These are phyloP conservation scores for Pyralis farinalis DNA, from an alignment of 2,888 invertebrate genomes.

Conservation along the genomic window DNA sequence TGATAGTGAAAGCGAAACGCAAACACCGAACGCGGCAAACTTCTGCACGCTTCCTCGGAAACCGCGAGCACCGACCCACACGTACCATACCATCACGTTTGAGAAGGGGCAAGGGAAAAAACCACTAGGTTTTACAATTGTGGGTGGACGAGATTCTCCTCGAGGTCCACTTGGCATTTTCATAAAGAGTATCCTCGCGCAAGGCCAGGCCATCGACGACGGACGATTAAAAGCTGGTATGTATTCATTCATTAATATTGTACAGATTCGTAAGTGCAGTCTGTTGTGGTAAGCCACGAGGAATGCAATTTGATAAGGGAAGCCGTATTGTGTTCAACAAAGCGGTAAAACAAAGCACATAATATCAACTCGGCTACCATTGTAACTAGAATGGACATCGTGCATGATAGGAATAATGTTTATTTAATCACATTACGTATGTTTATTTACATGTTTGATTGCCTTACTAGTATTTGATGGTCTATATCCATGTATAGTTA, in stretches of 20 bases:
- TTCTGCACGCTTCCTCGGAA: constrained; percentile 88
- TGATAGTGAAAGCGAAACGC: constrained; percentile 59
- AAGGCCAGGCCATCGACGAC: constrained; percentile 92
- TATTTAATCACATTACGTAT: constrained; percentile 2
- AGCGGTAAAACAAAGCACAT: constrained; percentile 36
- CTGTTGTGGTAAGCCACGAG: constrained; percentile 25
- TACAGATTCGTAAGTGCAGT: constrained; percentile 8
- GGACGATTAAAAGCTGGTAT: constrained; percentile 90
- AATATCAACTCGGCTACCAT: constrained; percentile 33
- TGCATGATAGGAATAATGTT: constrained; percentile 27
- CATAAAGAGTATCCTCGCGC: constrained; percentile 91
- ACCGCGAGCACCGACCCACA: constrained; percentile 85
- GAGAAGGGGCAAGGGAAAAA: constrained; percentile 92
- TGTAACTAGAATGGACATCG: constrained; percentile 30
- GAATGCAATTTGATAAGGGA: constrained; percentile 56
- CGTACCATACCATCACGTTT: constrained; percentile 86
- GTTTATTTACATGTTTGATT: background rate
- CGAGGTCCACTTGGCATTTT: constrained; percentile 92
- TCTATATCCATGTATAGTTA: no score
- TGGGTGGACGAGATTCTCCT: constrained; percentile 92
- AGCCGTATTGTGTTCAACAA: constrained; percentile 40
- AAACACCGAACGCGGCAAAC: constrained; percentile 77
- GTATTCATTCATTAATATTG: constrained; percentile 18
- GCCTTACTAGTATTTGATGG: background rate
- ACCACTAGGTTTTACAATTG: constrained; percentile 93